Evolutionary conservation across 2,888 invertebrate species (phyloP).

Genomic region (Pristionchus japonicus): DNA sequence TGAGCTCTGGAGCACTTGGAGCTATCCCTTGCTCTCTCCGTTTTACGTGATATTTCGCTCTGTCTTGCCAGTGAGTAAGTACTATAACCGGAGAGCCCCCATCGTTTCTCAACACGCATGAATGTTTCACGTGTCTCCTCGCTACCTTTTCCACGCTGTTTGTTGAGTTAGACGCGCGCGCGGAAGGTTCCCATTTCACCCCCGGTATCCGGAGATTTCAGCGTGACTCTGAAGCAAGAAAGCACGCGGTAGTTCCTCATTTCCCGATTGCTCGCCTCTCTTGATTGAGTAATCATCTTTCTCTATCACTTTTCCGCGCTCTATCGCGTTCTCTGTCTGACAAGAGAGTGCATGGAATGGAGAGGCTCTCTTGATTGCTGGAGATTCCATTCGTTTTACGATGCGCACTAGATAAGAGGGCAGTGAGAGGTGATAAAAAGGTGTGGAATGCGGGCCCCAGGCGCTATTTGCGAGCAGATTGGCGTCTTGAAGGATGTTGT

Average conservation of each 20-base stretch:
- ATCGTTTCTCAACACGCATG: too few relatives aligned
- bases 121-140: slow-evolving; percentile 7
- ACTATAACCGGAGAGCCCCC: too few relatives aligned
- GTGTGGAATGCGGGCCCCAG: not conserved
- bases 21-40: too few relatives aligned
- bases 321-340: too few relatives aligned
- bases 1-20: not conserved
- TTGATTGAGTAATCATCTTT: too few relatives aligned
- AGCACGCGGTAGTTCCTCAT: not conserved
- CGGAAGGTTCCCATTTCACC: not conserved
- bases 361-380: not conserved
- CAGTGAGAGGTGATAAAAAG: not conserved
- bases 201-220: not conserved
- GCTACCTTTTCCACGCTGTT: not conserved
- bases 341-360: too few relatives aligned
- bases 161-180: not conserved
- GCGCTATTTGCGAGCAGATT: too few relatives aligned
- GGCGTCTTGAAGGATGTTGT: too few relatives aligned
- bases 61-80: too few relatives aligned
- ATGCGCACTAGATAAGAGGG: not conserved
- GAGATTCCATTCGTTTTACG: not conserved
- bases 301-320: too few relatives aligned
- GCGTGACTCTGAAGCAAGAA: not conserved
- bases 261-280: not conserved
- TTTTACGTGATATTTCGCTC: too few relatives aligned